Conservation (phyloP, 2,113 vertebrate species). For the Oxygymnocypris stewartii region DNA sequence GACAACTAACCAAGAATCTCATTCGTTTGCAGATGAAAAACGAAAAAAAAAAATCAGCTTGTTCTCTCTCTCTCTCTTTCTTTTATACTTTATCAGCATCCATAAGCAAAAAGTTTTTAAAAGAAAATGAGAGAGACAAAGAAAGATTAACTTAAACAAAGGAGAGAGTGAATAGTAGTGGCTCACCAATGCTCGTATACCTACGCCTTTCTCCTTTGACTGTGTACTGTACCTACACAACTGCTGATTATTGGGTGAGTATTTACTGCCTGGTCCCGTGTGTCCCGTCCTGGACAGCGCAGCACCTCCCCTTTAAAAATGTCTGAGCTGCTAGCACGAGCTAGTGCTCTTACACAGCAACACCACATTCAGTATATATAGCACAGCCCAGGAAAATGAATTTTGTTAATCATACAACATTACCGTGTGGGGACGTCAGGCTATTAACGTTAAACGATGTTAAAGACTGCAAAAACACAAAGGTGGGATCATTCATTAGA, state of each 20-base stretch:
- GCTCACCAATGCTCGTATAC: conserved; percentile 99
- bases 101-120: conserved; percentile 64
- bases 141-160: conserved; percentile 57
- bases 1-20: conserved; percentile 48
- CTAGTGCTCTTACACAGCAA: conserved; percentile 58
- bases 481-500: conserved; percentile 51
- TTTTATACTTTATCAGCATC: conserved; percentile 58
- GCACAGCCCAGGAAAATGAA: conserved; percentile 55
- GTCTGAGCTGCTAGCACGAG: conserved; percentile 55
- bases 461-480: conserved; percentile 57
- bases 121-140: conserved; percentile 45
- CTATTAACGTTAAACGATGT: conserved; percentile 56
- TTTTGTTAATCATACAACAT: conserved; percentile 53
- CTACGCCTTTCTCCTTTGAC: conserved; percentile 93
- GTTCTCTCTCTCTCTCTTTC: conserved; percentile 37
- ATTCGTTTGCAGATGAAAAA: conserved; percentile 47
- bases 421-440: conserved; percentile 58
- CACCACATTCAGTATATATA: conserved; percentile 57
- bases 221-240: conserved; percentile 96
- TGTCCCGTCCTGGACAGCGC: conserved; percentile 84
- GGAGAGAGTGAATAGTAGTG: conserved; percentile 97
- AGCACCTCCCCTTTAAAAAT: conserved; percentile 64
- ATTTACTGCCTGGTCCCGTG: conserved; percentile 99
- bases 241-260: conserved; percentile 98
- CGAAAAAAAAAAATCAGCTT: conserved; percentile 53